A percentile compares a stretch with the other conserved stretches of the same genome.
These are phyloP conservation scores for Trypoxylon attenuatum DNA, from an alignment of 2,888 invertebrate genomes.

Conservation along the genomic window DNA sequence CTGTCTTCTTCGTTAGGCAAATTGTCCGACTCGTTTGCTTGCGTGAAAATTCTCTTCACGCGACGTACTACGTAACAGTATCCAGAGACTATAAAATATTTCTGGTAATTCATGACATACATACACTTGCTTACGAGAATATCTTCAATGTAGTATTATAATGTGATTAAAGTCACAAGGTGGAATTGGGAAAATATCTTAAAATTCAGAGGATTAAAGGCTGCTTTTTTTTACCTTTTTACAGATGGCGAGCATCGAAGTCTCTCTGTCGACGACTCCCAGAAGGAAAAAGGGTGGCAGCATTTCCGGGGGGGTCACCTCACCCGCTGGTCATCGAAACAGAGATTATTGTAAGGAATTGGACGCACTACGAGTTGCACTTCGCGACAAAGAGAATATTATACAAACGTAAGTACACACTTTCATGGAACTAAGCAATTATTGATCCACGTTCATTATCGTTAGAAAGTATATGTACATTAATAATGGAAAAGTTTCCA, in stretches of 20 bases:
- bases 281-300: slow-evolving; percentile 78
- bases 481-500: too few species aligned
- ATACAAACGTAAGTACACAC: slow-evolving; percentile 81
- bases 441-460: too few species aligned
- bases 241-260: slow-evolving; percentile 90
- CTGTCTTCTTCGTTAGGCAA: slow-evolving; percentile 24
- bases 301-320: slow-evolving; percentile 67
- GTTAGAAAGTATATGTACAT: too few species aligned
- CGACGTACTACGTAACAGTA: not conserved
- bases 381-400: slow-evolving; percentile 88
- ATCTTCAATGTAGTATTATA: not conserved
- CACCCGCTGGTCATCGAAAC: slow-evolving; percentile 66
- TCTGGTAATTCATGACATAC: not conserved
- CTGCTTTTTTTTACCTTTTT: slow-evolving; percentile 36
- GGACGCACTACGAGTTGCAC: slow-evolving; percentile 82
- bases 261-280: slow-evolving; percentile 83
- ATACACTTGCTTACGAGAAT: not conserved
- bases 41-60: slow-evolving; percentile 5
- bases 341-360: slow-evolving; percentile 77
- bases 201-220: not conserved
- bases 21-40: slow-evolving; percentile 22
- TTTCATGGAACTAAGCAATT: not conserved
- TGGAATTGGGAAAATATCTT: not conserved
- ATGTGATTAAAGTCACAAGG: not conserved
- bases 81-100: not conserved